These are phyloP conservation scores for Acrobasis suavella DNA, from an alignment of 2,888 invertebrate species.

Conservation along the genomic window DNA sequence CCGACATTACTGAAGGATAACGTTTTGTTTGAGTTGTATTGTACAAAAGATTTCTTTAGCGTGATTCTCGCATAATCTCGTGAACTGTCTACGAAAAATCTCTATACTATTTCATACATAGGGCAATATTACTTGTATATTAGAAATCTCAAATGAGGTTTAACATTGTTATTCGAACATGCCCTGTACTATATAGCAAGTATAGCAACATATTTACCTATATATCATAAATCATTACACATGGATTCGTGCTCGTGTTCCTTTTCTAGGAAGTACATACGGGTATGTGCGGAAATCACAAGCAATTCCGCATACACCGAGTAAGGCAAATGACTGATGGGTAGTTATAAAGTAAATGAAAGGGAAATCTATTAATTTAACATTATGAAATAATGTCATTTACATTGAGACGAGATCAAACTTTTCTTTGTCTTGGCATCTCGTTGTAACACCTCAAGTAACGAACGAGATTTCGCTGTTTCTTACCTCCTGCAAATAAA, in stretches of 20 bases:
- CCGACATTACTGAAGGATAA: too few species aligned
- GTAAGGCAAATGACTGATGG: conserved; percentile 7
- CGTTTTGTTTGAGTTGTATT: too few species aligned
- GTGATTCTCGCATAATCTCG: too few species aligned
- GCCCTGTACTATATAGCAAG: not conserved
- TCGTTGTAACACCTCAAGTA: too few species aligned
- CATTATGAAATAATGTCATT: not conserved
- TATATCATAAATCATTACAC: conserved; percentile 31
- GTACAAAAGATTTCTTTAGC: too few species aligned
- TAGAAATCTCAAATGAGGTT: not conserved
- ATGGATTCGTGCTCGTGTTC: conserved; percentile 34
- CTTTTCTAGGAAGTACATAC: conserved; percentile 17
- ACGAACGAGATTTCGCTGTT: too few species aligned
- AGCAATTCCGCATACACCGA: conserved; percentile 12
- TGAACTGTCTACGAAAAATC: too few species aligned
- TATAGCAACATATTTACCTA: not conserved
- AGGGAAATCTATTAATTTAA: not conserved
- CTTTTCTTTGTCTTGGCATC: too few species aligned
- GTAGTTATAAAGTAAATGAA: conserved; percentile 29
- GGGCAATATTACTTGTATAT: too few species aligned
- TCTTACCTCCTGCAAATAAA: too few species aligned
- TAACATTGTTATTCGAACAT: not conserved
- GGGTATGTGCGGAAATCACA: conserved; percentile 10
- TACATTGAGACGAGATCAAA: too few species aligned
- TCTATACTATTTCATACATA: too few species aligned